Conservation (phyloP, 1,140 invertebrate genomes). For the Danaus melanippus region DNA sequence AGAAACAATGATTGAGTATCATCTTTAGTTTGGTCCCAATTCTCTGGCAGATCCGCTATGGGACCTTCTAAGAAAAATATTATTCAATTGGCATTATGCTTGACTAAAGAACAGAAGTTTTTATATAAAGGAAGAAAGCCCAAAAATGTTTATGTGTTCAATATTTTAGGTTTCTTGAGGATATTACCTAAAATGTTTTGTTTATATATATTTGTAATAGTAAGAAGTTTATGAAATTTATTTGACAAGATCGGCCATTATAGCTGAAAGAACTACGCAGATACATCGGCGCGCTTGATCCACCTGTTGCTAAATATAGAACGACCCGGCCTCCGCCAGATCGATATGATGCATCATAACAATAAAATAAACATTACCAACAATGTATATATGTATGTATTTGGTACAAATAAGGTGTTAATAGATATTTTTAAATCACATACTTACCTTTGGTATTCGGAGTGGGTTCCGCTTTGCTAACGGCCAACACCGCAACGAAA, state of each 20-base stretch:
- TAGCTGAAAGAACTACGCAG: slow-evolving; percentile 36
- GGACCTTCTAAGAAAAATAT: slow-evolving; percentile 27
- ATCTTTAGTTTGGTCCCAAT: slow-evolving; percentile 71
- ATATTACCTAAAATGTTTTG: too few relatives aligned
- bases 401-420: too few relatives aligned
- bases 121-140: too few relatives aligned
- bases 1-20: slow-evolving; percentile 68
- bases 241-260: too few relatives aligned
- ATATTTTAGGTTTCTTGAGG: too few relatives aligned
- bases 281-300: slow-evolving; percentile 33
- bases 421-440: too few relatives aligned
- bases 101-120: too few relatives aligned
- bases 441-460: slow-evolving; percentile 53
- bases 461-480: slow-evolving; percentile 42
- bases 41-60: slow-evolving; percentile 64
- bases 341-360: slow-evolving; percentile 47
- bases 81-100: too few relatives aligned
- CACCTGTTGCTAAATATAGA: slow-evolving; percentile 70
- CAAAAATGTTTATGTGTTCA: too few relatives aligned
- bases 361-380: slow-evolving; percentile 16
- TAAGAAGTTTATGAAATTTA: too few relatives aligned
- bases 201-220: too few relatives aligned
- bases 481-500: slow-evolving; percentile 52
- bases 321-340: slow-evolving; percentile 34
- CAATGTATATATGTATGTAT: too few relatives aligned